Conservation (phyloP, 64 coral and sea anemone species). For the Stylophora pistillata region DNA sequence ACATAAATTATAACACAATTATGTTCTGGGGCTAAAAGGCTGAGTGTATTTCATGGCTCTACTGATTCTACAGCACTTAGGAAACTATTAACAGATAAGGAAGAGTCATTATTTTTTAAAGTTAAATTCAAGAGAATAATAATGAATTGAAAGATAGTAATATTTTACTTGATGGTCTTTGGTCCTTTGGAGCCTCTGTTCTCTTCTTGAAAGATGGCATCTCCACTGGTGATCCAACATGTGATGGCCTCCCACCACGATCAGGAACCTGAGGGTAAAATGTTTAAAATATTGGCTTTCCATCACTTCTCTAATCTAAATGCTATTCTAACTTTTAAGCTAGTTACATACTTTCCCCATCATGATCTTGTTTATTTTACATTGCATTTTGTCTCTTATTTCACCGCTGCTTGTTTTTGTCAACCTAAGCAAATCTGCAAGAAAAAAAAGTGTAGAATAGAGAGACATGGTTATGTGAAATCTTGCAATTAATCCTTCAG, state of each 20-base stretch:
- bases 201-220: constrained; percentile 95
- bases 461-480: background rate
- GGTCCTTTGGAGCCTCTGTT: constrained; percentile 82
- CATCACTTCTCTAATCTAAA: background rate
- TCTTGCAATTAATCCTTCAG: background rate
- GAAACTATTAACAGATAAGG: too few relatives aligned
- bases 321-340: background rate
- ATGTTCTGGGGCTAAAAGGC: too few relatives aligned
- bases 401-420: constrained; percentile 83
- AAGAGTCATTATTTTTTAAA: background rate
- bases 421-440: constrained; percentile 80
- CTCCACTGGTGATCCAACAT: constrained; percentile 70
- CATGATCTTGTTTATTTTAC: constrained; percentile 92
- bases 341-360: constrained; percentile 81
- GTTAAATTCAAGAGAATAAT: background rate
- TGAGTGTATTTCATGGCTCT: too few relatives aligned
- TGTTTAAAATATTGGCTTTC: background rate
- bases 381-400: constrained; percentile 82
- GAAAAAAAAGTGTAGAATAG: background rate
- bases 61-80: too few relatives aligned
- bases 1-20: too few relatives aligned
- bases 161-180: constrained; percentile 51
- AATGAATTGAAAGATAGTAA: background rate
- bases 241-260: constrained; percentile 79
- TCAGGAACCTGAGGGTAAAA: constrained; percentile 67